Conservation (phyloP, 2,113 vertebrate species). For the Trematomus loennbergii region DNA sequence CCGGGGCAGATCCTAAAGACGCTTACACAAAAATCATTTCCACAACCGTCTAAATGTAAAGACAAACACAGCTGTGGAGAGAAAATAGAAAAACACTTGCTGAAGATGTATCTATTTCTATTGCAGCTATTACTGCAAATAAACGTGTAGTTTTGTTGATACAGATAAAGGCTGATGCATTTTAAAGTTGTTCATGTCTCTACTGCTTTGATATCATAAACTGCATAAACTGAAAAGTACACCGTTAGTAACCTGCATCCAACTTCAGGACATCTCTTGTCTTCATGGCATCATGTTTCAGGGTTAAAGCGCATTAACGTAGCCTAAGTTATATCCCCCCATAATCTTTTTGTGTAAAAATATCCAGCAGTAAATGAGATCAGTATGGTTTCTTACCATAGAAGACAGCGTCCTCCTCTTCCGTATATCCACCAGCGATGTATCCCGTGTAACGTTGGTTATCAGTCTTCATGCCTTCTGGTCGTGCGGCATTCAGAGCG, state of each 20-base stretch:
- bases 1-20: slow-evolving; percentile 10
- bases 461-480: slow-evolving; percentile 58
- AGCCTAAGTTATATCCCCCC: background rate
- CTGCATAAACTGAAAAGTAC: background rate
- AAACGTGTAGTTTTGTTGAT: background rate
- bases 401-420: slow-evolving; percentile 51
- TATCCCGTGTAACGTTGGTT: slow-evolving; percentile 32
- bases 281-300: background rate
- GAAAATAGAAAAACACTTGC: background rate
- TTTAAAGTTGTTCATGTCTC: slow-evolving; percentile 1
- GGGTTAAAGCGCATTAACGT: background rate
- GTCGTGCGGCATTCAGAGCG: slow-evolving; percentile 48
- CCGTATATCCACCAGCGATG: slow-evolving; percentile 36
- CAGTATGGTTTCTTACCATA: slow-evolving; percentile 68
- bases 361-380: background rate
- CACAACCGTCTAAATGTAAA: background rate
- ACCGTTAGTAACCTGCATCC: background rate
- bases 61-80: background rate
- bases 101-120: background rate
- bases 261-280: slow-evolving; percentile 40
- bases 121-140: background rate
- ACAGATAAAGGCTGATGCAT: background rate
- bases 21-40: background rate
- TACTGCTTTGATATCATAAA: background rate
- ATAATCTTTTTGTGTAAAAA: background rate